Percentiles rank a stretch among this genome's conserved stretches.
These are phyloP conservation scores for Ichneumon xanthorius DNA, from an alignment of 2,888 invertebrate species.

Conservation along the genomic window DNA sequence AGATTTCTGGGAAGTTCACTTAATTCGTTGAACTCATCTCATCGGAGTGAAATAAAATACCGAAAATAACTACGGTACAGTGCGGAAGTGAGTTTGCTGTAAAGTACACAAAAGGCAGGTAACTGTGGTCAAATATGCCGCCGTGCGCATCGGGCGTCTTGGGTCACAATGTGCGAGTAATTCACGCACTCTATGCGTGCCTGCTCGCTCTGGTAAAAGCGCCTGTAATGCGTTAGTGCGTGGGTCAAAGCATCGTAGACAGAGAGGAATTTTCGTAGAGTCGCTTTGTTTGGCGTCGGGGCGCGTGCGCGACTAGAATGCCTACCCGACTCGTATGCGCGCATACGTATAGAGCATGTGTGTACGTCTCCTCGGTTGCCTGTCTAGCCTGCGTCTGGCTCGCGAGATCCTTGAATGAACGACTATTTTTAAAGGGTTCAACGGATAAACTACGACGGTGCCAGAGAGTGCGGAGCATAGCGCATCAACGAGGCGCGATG, in stretches of 20 bases:
- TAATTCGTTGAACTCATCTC: not conserved
- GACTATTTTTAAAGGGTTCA: conserved; percentile 81
- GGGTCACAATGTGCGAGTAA: conserved; percentile 15
- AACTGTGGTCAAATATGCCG: not conserved
- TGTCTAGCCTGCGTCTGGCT: conserved; percentile 80
- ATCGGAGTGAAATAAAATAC: not conserved
- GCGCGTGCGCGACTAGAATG: conserved; percentile 66
- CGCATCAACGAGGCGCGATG: conserved; percentile 26
- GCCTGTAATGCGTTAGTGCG: conserved; percentile 9
- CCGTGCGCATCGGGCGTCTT: not conserved
- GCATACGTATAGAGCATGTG: conserved; percentile 22
- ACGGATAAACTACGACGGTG: conserved; percentile 76
- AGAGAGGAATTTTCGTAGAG: conserved; percentile 46
- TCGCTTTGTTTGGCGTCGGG: conserved; percentile 48
- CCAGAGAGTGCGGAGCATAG: conserved; percentile 49
- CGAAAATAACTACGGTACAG: not conserved
- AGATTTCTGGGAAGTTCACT: too few relatives aligned
- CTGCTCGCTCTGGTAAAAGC: conserved; percentile 44
- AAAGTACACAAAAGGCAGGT: not conserved
- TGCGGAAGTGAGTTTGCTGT: conserved; percentile 4
- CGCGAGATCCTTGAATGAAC: conserved; percentile 82
- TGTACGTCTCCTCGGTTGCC: conserved; percentile 75
- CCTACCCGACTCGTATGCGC: conserved; percentile 44
- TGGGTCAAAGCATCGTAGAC: conserved; percentile 9
- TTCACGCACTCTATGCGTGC: conserved; percentile 9